Evolutionary conservation across 2,113 vertebrate genomes (phyloP), one percentile per base, ranked within the genome.

Genomic region (Girardinichthys multiradiatus): DNA sequence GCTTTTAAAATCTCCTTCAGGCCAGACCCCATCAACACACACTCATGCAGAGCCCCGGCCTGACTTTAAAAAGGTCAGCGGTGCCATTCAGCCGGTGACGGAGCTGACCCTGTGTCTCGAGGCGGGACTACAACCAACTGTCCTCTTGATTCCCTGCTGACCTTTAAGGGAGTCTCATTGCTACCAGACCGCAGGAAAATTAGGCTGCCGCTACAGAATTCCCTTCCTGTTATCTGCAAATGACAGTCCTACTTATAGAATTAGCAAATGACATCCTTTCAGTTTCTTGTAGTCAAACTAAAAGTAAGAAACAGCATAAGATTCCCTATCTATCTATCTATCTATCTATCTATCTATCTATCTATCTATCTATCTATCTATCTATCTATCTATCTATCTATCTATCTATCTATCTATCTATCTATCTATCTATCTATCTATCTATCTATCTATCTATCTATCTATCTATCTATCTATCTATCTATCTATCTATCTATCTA

Each of bases 61-160:
- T 82, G 72, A 83, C 84, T 86, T 74, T 70, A 74, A 66, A 92
- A 90, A 89, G 91, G 91, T 92, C 92, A 89, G 27, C 70, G 27
- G 78, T 70, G 54, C 77, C 68, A 39, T 80, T 74, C 82, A 77
- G 82, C 68, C 73, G 12, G 61, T 30, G 62, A 86, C 57, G 60
- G 57, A 35, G 82, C 66, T 84, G 87, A 86, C 84, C 86, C 76
- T 48, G 67, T 76, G 67, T 91, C 90, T 89, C 7, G 76, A 88
- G 89, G 90, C 80, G 28, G 65, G 78, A 48, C 57, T 17, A 68
- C 60, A 66, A 82, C 85, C 88, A 11, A 19, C 64, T 54, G 64
- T 57, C 74, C 64, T 68, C 74, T 17, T 68, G 24, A 9, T 45
- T 51, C 45, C 11, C 74, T 12, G 24, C 33, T 89, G 89, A 92